Evolutionary conservation across 2,113 vertebrate species (phyloP).

Genomic region (Lepisosteus osseus): DNA sequence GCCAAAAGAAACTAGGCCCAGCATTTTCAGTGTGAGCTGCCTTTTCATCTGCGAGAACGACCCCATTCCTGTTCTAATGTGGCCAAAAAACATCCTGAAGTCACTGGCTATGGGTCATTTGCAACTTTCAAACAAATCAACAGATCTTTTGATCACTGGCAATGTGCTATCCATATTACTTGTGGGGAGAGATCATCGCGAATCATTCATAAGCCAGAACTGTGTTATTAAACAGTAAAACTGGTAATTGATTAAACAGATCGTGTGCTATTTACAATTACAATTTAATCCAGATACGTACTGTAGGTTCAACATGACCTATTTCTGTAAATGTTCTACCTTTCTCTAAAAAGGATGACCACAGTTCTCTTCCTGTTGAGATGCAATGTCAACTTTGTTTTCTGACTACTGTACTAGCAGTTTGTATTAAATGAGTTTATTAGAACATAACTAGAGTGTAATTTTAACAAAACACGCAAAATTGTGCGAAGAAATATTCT

Average conservation of each 20-base stretch:
- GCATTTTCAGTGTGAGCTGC: slow-evolving; percentile 72
- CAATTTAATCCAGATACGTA: slow-evolving; percentile 23
- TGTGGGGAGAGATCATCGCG: slow-evolving; percentile 17
- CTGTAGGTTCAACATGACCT: slow-evolving; percentile 16
- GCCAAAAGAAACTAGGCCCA: slow-evolving; percentile 78
- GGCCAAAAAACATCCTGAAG: slow-evolving; percentile 59
- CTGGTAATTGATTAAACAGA: slow-evolving; percentile 1
- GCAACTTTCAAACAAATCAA: slow-evolving; percentile 73
- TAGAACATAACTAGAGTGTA: too few species aligned
- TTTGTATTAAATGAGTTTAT: too few species aligned
- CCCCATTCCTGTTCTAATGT: slow-evolving; percentile 56
- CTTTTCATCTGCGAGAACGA: slow-evolving; percentile 69
- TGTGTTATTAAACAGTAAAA: slow-evolving; percentile 21
- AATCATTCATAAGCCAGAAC: slow-evolving; percentile 34
- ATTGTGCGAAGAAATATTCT: too few species aligned
- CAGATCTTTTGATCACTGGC: slow-evolving; percentile 65
- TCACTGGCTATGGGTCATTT: slow-evolving; percentile 74
- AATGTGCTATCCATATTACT: slow-evolving; percentile 32
- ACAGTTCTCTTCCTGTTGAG: neutral
- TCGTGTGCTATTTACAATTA: slow-evolving; percentile 13
- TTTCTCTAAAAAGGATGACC: neutral
- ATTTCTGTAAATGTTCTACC: neutral
- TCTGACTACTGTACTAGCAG: too few species aligned
- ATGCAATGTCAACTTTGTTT: too few species aligned
- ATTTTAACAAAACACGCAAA: too few species aligned